Conservation (phyloP, 1,140 invertebrate species). For the Drosophila seguyi region DNA sequence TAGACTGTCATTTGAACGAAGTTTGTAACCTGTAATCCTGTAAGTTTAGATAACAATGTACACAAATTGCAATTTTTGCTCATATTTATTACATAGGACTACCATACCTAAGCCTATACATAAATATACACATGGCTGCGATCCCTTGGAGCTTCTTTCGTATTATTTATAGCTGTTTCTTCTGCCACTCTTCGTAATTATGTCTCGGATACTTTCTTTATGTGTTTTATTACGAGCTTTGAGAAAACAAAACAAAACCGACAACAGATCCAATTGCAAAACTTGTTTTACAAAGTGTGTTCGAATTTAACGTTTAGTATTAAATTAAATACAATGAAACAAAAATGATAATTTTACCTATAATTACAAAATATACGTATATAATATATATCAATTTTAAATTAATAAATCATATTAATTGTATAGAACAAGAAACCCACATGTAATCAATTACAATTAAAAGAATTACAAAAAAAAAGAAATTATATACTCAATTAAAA, state of each 20-base stretch:
- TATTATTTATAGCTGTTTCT: conserved; percentile 70
- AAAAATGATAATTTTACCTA: conserved; percentile 56
- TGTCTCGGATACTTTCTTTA: conserved; percentile 40
- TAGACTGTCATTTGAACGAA: conserved; percentile 68
- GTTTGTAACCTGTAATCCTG: conserved; percentile 64
- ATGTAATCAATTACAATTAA: conserved; percentile 81
- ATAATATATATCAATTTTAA: conserved; percentile 76
- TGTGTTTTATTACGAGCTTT: conserved; percentile 51
- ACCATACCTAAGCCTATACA: conserved; percentile 43
- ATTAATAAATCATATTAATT: conserved; percentile 77
- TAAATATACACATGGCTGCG: conserved; percentile 38
- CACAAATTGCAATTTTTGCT: conserved; percentile 78
- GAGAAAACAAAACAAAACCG: conserved; percentile 37
- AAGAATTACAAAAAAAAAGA: conserved; percentile 63
- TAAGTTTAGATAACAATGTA: conserved; percentile 79
- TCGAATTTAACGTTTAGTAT: conserved; percentile 83
- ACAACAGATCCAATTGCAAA: conserved; percentile 44
- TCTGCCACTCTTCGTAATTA: conserved; percentile 63
- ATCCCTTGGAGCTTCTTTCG: conserved; percentile 60
- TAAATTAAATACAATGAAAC: conserved; percentile 53
- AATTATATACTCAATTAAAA: conserved; percentile 69
- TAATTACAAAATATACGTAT: conserved; percentile 64
- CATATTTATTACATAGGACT: conserved; percentile 57
- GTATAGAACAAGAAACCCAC: conserved; percentile 60
- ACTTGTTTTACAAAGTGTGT: conserved; percentile 77